Base-by-base conservation (phyloP, 2,888 invertebrate genomes). In the Nesidiocoris tenuis region DNA sequence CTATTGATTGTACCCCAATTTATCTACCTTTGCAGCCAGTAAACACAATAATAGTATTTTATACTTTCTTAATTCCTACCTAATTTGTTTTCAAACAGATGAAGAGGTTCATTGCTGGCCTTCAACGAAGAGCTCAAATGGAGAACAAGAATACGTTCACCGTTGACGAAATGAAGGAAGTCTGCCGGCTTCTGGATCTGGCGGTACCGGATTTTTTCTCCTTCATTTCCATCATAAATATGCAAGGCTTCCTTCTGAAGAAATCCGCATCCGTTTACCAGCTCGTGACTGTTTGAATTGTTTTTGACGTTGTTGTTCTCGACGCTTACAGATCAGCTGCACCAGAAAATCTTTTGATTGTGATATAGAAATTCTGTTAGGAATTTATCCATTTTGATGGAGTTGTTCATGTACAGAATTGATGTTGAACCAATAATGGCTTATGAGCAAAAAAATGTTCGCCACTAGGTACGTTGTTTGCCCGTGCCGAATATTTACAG, bases 161-260 rank as follows among this genome's bases (percentile, higher is more conserved):
- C 1, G 85, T 88, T 72, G 87, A 89, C 71, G 94, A 96, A 84
- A 86, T 97, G 81, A 88, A 89, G 82, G 88, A 91, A 81, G 86
- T 95, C 72, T 90, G 91, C 23, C 85, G 86, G 80, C 86, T 88
- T 5, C 87, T 88, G 0, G 90, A 90, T 1, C 86, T 96, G 57
- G 83, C 87, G 0, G 83, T 86, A 56, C 86, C 88, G 0, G 90
- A 91, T 81, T 88, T 93, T 79, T 86, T 87, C 65, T 87, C 88
- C 79, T 86, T 95, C 65, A 87, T 97, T 70, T 88, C 90, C 79
- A 88, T 90, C 54, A 87, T 96, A 80, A 96, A 97, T 83, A 87
- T 90, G 80, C 93, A 94, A 83, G 95, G 96, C 9, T 92, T 90
- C 84, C 85, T 97, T 79, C 85, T 97, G 79, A 90, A 94, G 82